Evolutionary conservation across 23 tunicate genomes (phyloP).

Genomic region (Clavelina lepadiformis): DNA sequence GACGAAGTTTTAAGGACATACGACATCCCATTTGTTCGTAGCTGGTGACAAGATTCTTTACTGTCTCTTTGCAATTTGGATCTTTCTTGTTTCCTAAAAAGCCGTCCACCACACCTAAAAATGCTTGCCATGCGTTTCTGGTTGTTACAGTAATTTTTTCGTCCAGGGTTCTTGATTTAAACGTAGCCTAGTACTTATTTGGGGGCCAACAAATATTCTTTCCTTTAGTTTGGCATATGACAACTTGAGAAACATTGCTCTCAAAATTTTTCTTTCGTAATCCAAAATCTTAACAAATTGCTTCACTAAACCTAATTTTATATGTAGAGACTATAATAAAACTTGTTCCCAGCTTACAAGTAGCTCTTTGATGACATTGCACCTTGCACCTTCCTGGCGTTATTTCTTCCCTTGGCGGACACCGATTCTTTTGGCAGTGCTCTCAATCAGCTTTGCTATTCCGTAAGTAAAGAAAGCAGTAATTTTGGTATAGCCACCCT

Average conservation of each 20-base stretch:
- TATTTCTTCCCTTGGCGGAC: too few species aligned
- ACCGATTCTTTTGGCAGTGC: too few species aligned
- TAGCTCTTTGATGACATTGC: not conserved
- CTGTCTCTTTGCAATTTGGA: not conserved
- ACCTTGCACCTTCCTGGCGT: too few species aligned
- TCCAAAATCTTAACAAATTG: not conserved
- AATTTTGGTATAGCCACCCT: too few species aligned
- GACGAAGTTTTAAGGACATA: too few species aligned
- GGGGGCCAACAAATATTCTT: slow-evolving; percentile 5
- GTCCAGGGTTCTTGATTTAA: not conserved
- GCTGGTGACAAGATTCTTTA: not conserved
- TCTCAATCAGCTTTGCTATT: too few species aligned
- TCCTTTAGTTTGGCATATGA: not conserved
- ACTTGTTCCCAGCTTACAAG: not conserved
- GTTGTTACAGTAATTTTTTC: not conserved
- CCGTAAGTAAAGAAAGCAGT: too few species aligned
- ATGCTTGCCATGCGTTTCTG: not conserved
- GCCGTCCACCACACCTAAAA: not conserved
- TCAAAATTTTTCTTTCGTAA: not conserved
- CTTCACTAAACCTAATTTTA: not conserved
- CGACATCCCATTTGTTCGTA: not conserved
- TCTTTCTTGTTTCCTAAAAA: not conserved
- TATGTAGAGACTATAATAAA: not conserved
- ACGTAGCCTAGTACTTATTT: not conserved
- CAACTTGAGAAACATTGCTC: not conserved